A percentile compares a stretch with the other conserved stretches of the same genome.
Evolutionary conservation across 1,140 invertebrate species (phyloP).

Genomic region (Callitettix versicolor): DNA sequence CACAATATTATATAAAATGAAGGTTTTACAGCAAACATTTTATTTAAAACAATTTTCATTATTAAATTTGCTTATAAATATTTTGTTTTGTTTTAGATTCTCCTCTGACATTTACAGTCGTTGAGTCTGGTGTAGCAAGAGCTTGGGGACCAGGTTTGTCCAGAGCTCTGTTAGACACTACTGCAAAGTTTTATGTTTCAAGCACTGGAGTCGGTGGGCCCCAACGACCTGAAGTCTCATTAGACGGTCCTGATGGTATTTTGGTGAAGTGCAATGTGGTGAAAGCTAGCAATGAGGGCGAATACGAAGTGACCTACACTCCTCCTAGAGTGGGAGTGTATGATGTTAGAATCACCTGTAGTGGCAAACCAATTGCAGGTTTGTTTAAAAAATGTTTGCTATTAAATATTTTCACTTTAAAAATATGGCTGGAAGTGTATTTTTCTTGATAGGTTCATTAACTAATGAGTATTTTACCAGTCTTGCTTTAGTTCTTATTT

Average conservation of each 20-base stretch:
- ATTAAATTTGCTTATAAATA: too few species aligned
- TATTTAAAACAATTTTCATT: too few species aligned
- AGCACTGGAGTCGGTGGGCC: slow-evolving; percentile 16
- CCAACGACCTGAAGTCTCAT: slow-evolving; percentile 28
- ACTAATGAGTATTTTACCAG: too few species aligned
- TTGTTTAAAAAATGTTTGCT: slow-evolving; percentile 18
- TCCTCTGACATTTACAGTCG: slow-evolving; percentile 46
- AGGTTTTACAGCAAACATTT: too few species aligned
- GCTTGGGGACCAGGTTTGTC: slow-evolving; percentile 52
- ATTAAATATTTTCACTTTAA: too few species aligned
- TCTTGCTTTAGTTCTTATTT: too few species aligned
- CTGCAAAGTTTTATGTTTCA: slow-evolving; percentile 20
- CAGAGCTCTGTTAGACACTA: slow-evolving; percentile 40
- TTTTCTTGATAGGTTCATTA: not conserved
- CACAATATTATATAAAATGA: too few species aligned
- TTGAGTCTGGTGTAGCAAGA: slow-evolving; percentile 46
- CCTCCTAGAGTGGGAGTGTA: slow-evolving; percentile 63
- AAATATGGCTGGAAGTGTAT: not conserved
- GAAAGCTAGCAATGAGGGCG: slow-evolving; percentile 31
- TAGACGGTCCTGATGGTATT: slow-evolving; percentile 57
- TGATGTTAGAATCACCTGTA: slow-evolving; percentile 59
- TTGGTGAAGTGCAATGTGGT: slow-evolving; percentile 38
- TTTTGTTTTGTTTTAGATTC: slow-evolving; percentile 45
- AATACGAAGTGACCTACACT: slow-evolving; percentile 52
- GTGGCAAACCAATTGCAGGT: slow-evolving; percentile 47